Conservation (phyloP, 2,797 vertebrate genomes). For the Florisuga fusca region DNA sequence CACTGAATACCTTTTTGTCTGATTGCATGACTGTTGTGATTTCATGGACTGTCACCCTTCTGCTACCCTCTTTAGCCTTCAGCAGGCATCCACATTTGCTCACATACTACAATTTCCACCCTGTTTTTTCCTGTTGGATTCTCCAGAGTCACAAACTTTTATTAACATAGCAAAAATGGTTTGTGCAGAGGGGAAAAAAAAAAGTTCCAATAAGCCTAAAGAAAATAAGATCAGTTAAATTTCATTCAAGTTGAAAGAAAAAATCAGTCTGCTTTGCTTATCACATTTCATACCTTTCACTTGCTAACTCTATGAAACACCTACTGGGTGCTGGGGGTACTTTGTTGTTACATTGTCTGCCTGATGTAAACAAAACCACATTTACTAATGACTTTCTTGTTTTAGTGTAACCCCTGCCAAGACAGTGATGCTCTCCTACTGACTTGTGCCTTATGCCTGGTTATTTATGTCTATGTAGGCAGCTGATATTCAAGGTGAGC, state of each 20-base stretch:
- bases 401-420: background rate
- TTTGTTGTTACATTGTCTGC: background rate
- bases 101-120: background rate
- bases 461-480: background rate
- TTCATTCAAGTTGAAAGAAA: background rate
- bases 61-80: background rate
- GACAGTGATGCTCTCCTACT: background rate
- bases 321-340: background rate
- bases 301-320: background rate
- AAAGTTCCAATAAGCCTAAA: background rate
- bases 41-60: background rate
- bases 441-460: background rate
- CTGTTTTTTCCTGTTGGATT: background rate
- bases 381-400: background rate
- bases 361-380: background rate
- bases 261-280: background rate
- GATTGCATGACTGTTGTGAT: background rate
- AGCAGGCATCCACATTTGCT: background rate
- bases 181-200: background rate
- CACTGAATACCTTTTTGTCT: background rate
- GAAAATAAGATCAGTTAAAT: background rate
- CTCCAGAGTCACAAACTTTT: background rate
- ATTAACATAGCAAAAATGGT: background rate
- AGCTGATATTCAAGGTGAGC: background rate
- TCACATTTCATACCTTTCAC: background rate